Percentiles rank a stretch among this genome's conserved stretches.
Evolutionary conservation across 1,140 invertebrate genomes (phyloP).

Genomic region (Cherax destructor): DNA sequence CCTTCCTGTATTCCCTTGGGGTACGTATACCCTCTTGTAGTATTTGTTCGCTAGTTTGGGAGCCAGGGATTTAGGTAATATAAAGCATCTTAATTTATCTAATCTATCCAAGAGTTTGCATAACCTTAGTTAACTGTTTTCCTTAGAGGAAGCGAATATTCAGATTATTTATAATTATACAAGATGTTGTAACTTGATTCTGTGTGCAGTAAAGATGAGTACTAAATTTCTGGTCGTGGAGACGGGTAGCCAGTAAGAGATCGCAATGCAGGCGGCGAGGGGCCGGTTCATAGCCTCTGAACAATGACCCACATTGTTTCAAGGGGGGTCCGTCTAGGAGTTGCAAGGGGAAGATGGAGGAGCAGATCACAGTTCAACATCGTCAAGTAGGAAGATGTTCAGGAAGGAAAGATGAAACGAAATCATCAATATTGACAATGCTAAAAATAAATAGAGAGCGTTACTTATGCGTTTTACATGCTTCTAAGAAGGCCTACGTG

Average conservation of each 20-base stretch:
- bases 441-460: background rate
- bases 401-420: background rate
- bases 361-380: background rate
- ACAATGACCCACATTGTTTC: background rate
- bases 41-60: too few species aligned
- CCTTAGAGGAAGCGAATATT: too few species aligned
- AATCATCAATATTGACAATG: background rate
- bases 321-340: constrained; percentile 4
- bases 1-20: too few species aligned
- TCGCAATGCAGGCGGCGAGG: too few species aligned
- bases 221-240: background rate
- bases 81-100: too few species aligned
- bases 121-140: too few species aligned
- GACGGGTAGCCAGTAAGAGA: background rate
- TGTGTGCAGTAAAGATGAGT: background rate
- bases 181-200: constrained; percentile 1
- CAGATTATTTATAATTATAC: background rate
- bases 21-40: too few species aligned
- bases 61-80: too few species aligned
- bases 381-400: background rate
- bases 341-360: constrained; percentile 2
- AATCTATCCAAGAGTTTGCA: too few species aligned
- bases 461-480: background rate
- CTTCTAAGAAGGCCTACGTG: background rate
- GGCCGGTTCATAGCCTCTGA: background rate